phyloP scores from a whole-genome alignment of 2,113 vertebrate genomes.

The Glareola pratincola region DNA sequence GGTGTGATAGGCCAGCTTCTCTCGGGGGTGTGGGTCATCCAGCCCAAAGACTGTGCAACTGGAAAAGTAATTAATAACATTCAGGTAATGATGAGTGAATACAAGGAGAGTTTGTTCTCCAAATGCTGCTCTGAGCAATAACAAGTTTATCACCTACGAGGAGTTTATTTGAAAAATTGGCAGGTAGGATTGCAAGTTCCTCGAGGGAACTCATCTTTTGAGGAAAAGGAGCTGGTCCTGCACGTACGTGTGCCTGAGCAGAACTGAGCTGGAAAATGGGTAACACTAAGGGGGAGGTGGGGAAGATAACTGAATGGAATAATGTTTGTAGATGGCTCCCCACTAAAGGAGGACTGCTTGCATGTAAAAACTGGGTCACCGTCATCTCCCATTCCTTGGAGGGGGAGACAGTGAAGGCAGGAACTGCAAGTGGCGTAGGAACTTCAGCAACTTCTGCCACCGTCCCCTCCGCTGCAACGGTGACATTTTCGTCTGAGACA shows the following conservation, averaged over 20 bases:
- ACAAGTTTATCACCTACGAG: not conserved
- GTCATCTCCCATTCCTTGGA: not conserved
- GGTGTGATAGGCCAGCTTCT: not conserved
- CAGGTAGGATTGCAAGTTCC: not conserved
- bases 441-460: not conserved
- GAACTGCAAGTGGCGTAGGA: not conserved
- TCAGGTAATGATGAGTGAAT: not conserved
- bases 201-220: not conserved
- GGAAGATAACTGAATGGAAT: not conserved
- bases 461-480: not conserved
- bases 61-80: not conserved
- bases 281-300: not conserved
- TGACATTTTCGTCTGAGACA: not conserved
- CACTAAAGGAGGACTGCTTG: not conserved
- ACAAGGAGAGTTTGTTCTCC: not conserved
- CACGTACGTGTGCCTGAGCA: accelerated
- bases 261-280: not conserved
- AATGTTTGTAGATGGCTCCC: not conserved
- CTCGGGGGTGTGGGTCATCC: accelerated
- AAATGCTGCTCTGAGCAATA: not conserved
- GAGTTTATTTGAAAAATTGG: not conserved
- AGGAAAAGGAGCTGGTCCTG: not conserved
- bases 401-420: not conserved
- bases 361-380: not conserved
- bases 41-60: not conserved